These are phyloP conservation scores for Diaprepes abbreviatus DNA, from an alignment of 2,888 invertebrate genomes.

Conservation along the genomic window DNA sequence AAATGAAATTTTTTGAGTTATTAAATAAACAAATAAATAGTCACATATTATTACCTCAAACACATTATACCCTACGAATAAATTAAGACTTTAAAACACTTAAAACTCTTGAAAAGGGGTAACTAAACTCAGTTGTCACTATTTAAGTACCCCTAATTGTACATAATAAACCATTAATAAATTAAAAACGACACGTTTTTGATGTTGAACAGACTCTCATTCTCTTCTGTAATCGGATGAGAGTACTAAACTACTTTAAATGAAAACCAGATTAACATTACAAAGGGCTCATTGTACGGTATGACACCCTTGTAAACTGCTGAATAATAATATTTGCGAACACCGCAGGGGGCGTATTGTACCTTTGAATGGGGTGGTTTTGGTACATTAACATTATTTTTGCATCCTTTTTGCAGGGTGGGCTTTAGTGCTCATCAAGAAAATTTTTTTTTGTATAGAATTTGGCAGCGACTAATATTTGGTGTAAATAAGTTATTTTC, in stretches of 20 bases:
- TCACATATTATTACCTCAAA: too few relatives aligned
- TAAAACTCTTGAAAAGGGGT: not conserved
- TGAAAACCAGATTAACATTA: constrained; percentile 52
- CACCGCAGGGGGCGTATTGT: constrained; percentile 27
- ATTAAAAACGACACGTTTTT: constrained; percentile 1
- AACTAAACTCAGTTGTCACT: constrained; percentile 13
- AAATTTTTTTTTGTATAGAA: too few relatives aligned
- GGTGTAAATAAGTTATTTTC: too few relatives aligned
- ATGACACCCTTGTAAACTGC: constrained; percentile 53
- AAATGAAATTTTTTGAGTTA: too few relatives aligned
- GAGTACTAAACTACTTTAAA: constrained; percentile 43
- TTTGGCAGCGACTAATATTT: too few relatives aligned
- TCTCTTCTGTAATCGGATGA: constrained; percentile 17
- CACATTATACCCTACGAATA: too few relatives aligned
- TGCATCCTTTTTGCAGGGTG: not conserved
- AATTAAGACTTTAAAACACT: not conserved
- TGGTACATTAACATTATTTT: constrained; percentile 1
- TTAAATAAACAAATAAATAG: too few relatives aligned
- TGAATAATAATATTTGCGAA: constrained; percentile 56
- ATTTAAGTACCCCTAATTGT: constrained; percentile 16
- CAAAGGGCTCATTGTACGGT: constrained; percentile 52
- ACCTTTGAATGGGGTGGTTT: constrained; percentile 13
- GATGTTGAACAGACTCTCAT: constrained; percentile 18
- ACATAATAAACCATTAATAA: constrained; percentile 25
- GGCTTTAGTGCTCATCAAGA: too few relatives aligned